Evolutionary conservation across 1,140 invertebrate genomes (phyloP), one percentile per base, ranked within the genome.

Genomic region (Orius insidiosus): DNA sequence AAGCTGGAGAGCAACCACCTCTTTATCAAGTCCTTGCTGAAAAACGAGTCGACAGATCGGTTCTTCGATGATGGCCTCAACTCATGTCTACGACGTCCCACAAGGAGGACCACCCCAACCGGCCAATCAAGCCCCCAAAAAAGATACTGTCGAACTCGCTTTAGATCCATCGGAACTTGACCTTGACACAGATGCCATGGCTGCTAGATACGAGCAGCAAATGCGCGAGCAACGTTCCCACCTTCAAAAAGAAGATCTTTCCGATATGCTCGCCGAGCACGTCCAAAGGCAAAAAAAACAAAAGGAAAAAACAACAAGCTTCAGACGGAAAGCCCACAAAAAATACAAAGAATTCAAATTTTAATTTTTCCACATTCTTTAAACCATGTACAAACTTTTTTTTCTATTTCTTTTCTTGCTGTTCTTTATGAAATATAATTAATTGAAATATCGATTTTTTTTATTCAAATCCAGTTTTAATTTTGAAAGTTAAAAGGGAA

Each of bases 321-420:
- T 52, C 54, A 54, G 85, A 88, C 58, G 78, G 78, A 6, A 92
- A 92, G 63, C 78, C 83, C 56, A 75, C 80, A 95, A 96, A 66
- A 95, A 95, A 69, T 94, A 95, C 70, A 95, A 95, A 65, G 90
- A 96, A 61, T 97, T 97, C 67, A 97, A 96, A 63, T 97, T 95
- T 74, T 95, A 76, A 71, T 24, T 3, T 24, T 24, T 24, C 24
- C n/a, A n/a, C n/a, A n/a, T n/a, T n/a, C n/a, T n/a, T n/a, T n/a
- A n/a, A n/a, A n/a, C 24, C 24, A 4, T 24, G 24, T 24, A 31
- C 13, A 14, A 42, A 47, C n/a, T 8, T 14, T 32, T 5, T 32
- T 36, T n/a, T 38, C 9, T 36, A 19, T 13, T 39, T n/a, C 34
- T 30, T 48, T 48, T 18, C 5, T 42, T 36, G 18, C 10, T 18